Percentiles rank a stretch among this genome's conserved stretches.
These are phyloP conservation scores for Hippocampus guttulatus DNA, from an alignment of 2,113 vertebrate genomes.

Conservation along the genomic window DNA sequence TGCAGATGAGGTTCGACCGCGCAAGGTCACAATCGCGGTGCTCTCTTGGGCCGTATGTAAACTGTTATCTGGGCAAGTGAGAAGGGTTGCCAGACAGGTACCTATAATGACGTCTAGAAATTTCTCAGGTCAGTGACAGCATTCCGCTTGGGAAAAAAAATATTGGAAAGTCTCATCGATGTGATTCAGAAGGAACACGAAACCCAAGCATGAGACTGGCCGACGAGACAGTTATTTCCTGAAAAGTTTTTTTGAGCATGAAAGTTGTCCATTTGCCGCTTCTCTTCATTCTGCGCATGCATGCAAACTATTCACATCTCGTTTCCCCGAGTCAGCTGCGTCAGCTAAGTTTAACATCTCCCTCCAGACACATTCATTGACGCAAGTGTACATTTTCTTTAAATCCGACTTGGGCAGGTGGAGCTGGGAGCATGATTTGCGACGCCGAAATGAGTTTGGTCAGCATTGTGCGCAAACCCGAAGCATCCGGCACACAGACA, in stretches of 20 bases:
- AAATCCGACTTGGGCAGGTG: not conserved
- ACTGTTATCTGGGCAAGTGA: not conserved
- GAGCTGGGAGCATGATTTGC: not conserved
- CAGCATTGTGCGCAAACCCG: conserved; percentile 1
- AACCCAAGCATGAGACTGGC: not conserved
- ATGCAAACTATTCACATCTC: not conserved
- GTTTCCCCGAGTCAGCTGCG: not conserved
- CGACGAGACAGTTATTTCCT: not conserved
- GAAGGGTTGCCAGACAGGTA: not conserved
- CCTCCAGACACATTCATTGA: conserved; percentile 2
- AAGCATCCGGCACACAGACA: not conserved
- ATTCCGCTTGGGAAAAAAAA: not conserved
- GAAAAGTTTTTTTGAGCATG: not conserved
- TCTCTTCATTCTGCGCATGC: not conserved
- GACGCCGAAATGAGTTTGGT: conserved; percentile 1
- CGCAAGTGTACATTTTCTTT: not conserved
- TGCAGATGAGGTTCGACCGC: not conserved
- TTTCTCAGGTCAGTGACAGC: not conserved
- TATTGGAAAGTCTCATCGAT: not conserved
- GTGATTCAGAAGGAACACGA: not conserved
- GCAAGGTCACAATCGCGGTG: not conserved
- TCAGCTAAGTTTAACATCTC: not conserved
- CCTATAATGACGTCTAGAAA: not conserved
- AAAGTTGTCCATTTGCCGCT: not conserved
- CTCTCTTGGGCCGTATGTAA: too few species aligned